phyloP scores from a whole-genome alignment of 1,140 invertebrate species.

The Helicoverpa zea region DNA sequence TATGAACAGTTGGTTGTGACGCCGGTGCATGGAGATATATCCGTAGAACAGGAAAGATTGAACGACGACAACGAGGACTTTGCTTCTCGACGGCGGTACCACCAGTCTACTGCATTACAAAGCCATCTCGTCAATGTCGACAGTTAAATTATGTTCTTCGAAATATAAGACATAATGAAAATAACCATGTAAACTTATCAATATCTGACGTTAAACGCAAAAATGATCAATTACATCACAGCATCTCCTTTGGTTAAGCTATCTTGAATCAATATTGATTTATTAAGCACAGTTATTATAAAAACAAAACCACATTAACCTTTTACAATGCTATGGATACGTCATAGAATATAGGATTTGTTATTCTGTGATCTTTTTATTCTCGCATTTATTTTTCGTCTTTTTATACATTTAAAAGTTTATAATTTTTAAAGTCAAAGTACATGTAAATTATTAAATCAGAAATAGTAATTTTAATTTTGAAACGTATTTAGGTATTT shows the following conservation, averaged over 20 bases:
- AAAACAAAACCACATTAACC: neutral
- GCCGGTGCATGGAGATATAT: conserved; percentile 93
- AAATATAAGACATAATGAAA: neutral
- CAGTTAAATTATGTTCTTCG: conserved; percentile 20
- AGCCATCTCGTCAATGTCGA: conserved; percentile 91
- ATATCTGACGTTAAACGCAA: neutral
- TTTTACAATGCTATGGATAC: neutral
- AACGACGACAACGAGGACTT: conserved; percentile 99
- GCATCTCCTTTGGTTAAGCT: neutral
- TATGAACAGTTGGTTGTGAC: conserved; percentile 97
- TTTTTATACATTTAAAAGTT: neutral
- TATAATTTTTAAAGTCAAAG: neutral
- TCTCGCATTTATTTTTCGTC: conserved; percentile 5
- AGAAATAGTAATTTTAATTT: neutral
- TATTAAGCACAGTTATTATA: neutral
- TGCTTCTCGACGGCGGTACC: conserved; percentile 95
- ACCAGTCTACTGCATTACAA: conserved; percentile 95
- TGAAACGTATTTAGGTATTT: neutral
- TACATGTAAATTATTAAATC: too few species aligned
- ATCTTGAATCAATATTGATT: neutral
- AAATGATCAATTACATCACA: neutral
- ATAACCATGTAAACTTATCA: neutral
- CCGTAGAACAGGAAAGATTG: conserved; percentile 93
- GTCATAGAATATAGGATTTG: neutral
- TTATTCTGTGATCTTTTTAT: conserved; percentile 15